These are phyloP conservation scores for Tadarida brasiliensis DNA, from an alignment of 2,797 vertebrate genomes.

Conservation along the genomic window DNA sequence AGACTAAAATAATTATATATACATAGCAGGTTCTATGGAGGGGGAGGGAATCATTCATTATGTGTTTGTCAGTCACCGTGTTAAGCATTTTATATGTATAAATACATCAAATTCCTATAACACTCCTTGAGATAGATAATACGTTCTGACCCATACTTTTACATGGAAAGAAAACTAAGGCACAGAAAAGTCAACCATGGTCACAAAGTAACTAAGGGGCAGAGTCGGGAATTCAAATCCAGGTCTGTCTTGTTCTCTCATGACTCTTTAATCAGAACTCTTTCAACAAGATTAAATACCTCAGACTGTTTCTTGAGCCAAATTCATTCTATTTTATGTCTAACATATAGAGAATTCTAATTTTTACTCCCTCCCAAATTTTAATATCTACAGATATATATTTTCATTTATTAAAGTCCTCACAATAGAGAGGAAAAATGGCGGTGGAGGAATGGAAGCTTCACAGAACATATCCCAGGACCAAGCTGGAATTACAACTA, in stretches of 20 bases:
- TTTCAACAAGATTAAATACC: neutral
- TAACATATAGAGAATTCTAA: neutral
- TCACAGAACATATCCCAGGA: too few species aligned
- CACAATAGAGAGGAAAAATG: too few species aligned
- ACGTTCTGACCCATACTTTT: neutral
- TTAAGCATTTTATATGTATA: neutral
- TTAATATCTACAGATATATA: neutral
- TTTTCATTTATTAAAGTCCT: neutral
- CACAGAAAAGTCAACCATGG: neutral
- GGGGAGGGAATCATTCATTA: neutral
- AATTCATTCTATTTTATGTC: neutral
- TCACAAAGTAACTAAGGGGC: neutral
- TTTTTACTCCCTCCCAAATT: neutral
- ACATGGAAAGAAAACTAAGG: neutral
- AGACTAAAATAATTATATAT: neutral
- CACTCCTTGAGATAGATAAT: neutral
- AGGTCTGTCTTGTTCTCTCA: neutral
- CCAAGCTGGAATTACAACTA: too few species aligned
- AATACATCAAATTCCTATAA: neutral
- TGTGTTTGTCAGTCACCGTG: neutral
- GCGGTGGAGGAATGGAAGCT: too few species aligned
- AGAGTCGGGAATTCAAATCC: slow-evolving; percentile 26
- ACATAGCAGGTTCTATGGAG: neutral
- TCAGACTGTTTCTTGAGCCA: neutral
- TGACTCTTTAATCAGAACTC: neutral